A percentile compares a stretch with the other conserved stretches of the same genome.
Conservation (phyloP, 2,797 vertebrate species). For the Mallotus villosus region DNA sequence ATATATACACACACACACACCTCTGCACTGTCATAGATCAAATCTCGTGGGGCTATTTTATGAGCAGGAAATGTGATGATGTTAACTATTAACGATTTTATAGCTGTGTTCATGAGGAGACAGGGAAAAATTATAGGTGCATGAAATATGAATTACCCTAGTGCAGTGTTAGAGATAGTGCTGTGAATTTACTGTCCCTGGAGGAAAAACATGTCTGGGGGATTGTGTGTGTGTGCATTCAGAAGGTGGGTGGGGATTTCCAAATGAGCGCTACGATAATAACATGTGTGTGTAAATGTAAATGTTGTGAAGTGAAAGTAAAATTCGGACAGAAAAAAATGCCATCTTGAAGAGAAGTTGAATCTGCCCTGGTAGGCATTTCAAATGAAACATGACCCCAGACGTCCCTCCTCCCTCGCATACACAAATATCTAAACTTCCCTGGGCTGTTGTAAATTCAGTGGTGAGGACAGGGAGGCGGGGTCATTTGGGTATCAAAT, state of each 20-base stretch:
- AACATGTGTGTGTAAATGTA: not conserved
- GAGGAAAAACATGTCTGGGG: not conserved
- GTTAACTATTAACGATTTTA: conserved; percentile 39
- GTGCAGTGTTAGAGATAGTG: conserved; percentile 9
- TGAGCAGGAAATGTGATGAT: not conserved
- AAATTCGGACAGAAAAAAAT: not conserved
- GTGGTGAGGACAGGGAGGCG: not conserved
- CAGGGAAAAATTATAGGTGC: conserved; percentile 30
- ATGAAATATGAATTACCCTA: conserved; percentile 41
- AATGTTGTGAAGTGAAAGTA: not conserved
- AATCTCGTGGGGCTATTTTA: conserved; percentile 13
- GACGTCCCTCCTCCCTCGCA: conserved; percentile 24
- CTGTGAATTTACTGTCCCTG: conserved; percentile 11
- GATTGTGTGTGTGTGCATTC: conserved; percentile 26
- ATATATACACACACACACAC: not conserved
- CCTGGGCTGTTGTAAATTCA: conserved; percentile 10
- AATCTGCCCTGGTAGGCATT: not conserved
- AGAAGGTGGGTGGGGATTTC: not conserved
- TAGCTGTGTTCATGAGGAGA: conserved; percentile 12
- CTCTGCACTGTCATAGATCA: conserved; percentile 6
- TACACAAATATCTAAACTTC: conserved; percentile 9
- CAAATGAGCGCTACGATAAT: not conserved
- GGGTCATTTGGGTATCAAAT: conserved; percentile 29
- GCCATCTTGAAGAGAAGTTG: conserved; percentile 8
- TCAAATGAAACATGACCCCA: conserved; percentile 8